A percentile compares a stretch with the other conserved stretches of the same genome.
Conservation (phyloP, 2,797 vertebrate genomes). For the Channa striata region DNA sequence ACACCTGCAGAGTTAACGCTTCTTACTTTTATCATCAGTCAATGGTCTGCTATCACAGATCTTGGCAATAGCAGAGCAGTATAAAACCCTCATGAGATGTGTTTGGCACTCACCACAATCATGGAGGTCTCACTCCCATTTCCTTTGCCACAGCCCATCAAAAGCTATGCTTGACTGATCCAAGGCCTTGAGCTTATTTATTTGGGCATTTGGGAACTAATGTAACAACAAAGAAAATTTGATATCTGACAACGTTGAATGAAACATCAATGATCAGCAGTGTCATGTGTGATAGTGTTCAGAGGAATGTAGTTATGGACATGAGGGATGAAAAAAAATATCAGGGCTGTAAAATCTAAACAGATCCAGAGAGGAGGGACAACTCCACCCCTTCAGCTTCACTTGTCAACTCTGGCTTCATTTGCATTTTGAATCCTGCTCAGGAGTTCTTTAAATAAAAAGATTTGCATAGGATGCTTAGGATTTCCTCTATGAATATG, state of each 20-base stretch:
- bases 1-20: not conserved
- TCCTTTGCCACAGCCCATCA: constrained; percentile 34
- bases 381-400: constrained; percentile 6
- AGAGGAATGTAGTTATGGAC: constrained; percentile 30
- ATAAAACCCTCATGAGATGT: constrained; percentile 16
- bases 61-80: constrained; percentile 26
- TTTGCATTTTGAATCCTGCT: not conserved
- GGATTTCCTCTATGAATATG: not conserved
- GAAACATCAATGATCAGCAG: constrained; percentile 29
- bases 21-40: constrained; percentile 22
- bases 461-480: too few species aligned
- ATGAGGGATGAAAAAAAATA: constrained; percentile 17
- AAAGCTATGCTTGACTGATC: constrained; percentile 30
- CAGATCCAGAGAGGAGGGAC: constrained; percentile 15
- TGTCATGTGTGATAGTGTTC: constrained; percentile 27
- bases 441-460: constrained; percentile 16
- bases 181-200: constrained; percentile 21
- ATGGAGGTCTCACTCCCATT: constrained; percentile 21
- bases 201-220: constrained; percentile 40
- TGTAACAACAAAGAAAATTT: constrained; percentile 39
- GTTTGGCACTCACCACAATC: constrained; percentile 31
- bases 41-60: constrained; percentile 17
- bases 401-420: not conserved
- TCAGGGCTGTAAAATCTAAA: constrained; percentile 22
- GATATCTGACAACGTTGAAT: constrained; percentile 33